Conservation (phyloP, 2,797 vertebrate genomes). For the Rhabdophis nuchalis region DNA sequence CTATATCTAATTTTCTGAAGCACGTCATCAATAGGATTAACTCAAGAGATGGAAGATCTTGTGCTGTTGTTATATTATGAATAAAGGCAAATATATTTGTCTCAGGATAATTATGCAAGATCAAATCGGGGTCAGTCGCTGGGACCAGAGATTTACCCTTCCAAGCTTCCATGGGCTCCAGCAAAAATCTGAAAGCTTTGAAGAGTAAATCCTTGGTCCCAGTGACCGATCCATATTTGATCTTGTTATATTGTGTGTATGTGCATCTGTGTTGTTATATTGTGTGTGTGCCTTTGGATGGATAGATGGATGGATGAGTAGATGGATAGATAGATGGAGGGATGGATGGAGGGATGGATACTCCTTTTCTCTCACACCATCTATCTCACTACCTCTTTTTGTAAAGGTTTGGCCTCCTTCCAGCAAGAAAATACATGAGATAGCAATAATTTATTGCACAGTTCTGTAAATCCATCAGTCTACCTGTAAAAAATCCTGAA, state of each 20-base stretch:
- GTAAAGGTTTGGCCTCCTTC: constrained; percentile 6
- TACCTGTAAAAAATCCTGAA: neutral
- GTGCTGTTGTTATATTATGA: neutral
- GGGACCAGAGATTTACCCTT: neutral
- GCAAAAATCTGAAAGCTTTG: neutral
- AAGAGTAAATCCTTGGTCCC: neutral
- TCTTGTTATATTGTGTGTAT: neutral
- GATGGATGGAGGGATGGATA: neutral
- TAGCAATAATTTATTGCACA: constrained; percentile 18
- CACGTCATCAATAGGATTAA: neutral
- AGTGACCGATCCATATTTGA: neutral
- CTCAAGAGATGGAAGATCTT: neutral
- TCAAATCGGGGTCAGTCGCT: neutral
- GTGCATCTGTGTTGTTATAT: neutral
- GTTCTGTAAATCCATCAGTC: neutral
- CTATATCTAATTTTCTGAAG: neutral
- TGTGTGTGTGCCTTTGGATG: neutral
- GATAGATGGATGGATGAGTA: neutral
- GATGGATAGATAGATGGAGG: neutral
- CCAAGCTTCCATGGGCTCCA: neutral
- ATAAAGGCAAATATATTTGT: neutral
- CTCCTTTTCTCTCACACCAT: neutral
- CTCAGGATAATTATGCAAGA: neutral
- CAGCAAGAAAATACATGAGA: constrained; percentile 20
- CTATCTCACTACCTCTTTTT: neutral